Percentiles rank a stretch among this genome's conserved stretches.
Evolutionary conservation across 2,888 invertebrate genomes (phyloP).

Genomic region (Drosophila pseudotakahashii): DNA sequence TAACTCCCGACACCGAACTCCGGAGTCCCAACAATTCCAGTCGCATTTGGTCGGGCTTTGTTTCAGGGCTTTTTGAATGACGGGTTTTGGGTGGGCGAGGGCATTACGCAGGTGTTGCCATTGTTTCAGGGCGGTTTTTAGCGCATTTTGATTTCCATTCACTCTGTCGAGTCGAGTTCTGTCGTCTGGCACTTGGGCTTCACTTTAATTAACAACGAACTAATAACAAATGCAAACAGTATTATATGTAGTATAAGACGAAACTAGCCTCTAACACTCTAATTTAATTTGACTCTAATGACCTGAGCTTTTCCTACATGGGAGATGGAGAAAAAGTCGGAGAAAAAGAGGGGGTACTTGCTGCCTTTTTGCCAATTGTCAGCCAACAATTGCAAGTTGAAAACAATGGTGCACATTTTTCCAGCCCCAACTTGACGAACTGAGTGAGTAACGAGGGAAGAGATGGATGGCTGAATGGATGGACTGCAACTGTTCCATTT

Average conservation of each 20-base stretch:
- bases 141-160: slow-evolving; percentile 70
- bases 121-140: slow-evolving; percentile 73
- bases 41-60: slow-evolving; percentile 68
- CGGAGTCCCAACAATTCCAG: slow-evolving; percentile 11
- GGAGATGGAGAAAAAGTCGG: background rate
- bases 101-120: slow-evolving; percentile 65
- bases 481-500: slow-evolving; percentile 71
- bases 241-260: slow-evolving; percentile 2
- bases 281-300: slow-evolving; percentile 74
- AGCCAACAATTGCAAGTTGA: slow-evolving; percentile 72
- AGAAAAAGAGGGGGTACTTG: slow-evolving; percentile 33
- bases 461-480: slow-evolving; percentile 21
- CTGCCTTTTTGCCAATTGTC: slow-evolving; percentile 75
- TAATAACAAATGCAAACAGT: slow-evolving; percentile 68
- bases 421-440: slow-evolving; percentile 59
- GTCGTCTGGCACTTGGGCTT: slow-evolving; percentile 59
- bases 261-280: slow-evolving; percentile 49
- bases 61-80: slow-evolving; percentile 50
- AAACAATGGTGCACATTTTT: slow-evolving; percentile 73
- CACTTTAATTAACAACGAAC: slow-evolving; percentile 77
- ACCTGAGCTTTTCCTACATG: slow-evolving; percentile 56
- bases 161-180: slow-evolving; percentile 43
- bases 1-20: slow-evolving; percentile 4
- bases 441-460: slow-evolving; percentile 42
- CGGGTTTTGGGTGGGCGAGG: slow-evolving; percentile 14